Conservation (phyloP, 2,888 invertebrate species). For the Noctua pronuba region DNA sequence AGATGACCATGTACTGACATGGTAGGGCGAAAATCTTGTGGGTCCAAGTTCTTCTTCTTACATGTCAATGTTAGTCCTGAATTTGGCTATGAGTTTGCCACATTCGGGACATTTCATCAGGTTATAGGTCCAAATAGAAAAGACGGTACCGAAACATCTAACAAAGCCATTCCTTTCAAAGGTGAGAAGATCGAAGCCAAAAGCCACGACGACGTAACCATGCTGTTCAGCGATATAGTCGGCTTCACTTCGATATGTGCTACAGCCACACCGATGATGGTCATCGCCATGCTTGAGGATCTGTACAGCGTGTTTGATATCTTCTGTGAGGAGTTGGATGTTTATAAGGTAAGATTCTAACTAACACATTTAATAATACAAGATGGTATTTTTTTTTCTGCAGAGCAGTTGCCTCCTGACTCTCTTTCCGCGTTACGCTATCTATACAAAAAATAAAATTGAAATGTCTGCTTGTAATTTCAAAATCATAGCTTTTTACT, state of each 20-base stretch:
- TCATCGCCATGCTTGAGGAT: slow-evolving; percentile 98
- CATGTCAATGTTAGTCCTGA: neutral
- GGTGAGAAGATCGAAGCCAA: slow-evolving; percentile 98
- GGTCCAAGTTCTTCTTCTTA: neutral
- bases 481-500: no score
- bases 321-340: slow-evolving; percentile 97
- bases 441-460: no score
- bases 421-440: no score
- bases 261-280: slow-evolving; percentile 98
- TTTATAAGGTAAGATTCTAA: slow-evolving; percentile 94
- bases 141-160: neutral
- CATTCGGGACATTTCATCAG: neutral
- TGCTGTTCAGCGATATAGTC: slow-evolving; percentile 98
- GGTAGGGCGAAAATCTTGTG: no score
- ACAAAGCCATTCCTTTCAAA: slow-evolving; percentile 69
- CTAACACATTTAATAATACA: no score
- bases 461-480: no score
- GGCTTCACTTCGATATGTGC: slow-evolving; percentile 99
- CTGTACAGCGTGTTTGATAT: slow-evolving; percentile 98
- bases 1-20: no score
- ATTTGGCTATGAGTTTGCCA: neutral
- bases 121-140: neutral
- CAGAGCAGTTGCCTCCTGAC: no score
- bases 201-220: slow-evolving; percentile 97
- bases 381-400: no score